Evolutionary conservation across 2,888 invertebrate species (phyloP).

Genomic region (Ichneumoninae sp.): DNA sequence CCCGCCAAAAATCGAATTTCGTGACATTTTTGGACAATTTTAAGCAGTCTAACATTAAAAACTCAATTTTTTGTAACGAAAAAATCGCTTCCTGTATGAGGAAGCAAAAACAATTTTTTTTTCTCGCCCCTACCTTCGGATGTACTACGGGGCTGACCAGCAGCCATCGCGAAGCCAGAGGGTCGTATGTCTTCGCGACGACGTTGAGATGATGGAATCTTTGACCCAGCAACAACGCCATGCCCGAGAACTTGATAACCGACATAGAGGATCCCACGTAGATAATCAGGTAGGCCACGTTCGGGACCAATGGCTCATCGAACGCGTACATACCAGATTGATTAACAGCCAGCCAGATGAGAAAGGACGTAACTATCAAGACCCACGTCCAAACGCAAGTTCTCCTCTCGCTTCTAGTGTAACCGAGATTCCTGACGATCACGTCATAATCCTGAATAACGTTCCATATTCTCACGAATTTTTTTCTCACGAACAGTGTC

Average conservation of each 20-base stretch:
- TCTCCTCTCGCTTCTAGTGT: constrained; percentile 70
- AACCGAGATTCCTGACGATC: constrained; percentile 70
- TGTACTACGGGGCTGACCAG: constrained; percentile 40
- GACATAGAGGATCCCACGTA: constrained; percentile 75
- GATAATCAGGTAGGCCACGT: constrained; percentile 75
- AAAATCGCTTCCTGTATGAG: not conserved
- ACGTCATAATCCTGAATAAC: constrained; percentile 78
- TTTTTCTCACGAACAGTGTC: constrained; percentile 65
- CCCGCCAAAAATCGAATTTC: too few relatives aligned
- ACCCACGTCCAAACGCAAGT: constrained; percentile 71
- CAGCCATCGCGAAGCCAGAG: constrained; percentile 53
- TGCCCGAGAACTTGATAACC: constrained; percentile 76
- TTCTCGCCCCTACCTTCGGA: constrained; percentile 27
- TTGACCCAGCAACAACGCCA: constrained; percentile 76
- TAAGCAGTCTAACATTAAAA: too few relatives aligned
- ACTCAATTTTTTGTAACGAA: not conserved
- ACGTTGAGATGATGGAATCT: constrained; percentile 78
- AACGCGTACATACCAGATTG: constrained; percentile 78
- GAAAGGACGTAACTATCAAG: constrained; percentile 53
- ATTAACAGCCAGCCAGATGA: constrained; percentile 74
- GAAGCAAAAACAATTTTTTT: not conserved
- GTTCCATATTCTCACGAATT: constrained; percentile 78
- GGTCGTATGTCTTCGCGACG: constrained; percentile 70
- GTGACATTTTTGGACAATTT: too few relatives aligned
- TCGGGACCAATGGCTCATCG: constrained; percentile 72